Conservation (phyloP, 2,113 vertebrate species). For the Oreochromis aureus region DNA sequence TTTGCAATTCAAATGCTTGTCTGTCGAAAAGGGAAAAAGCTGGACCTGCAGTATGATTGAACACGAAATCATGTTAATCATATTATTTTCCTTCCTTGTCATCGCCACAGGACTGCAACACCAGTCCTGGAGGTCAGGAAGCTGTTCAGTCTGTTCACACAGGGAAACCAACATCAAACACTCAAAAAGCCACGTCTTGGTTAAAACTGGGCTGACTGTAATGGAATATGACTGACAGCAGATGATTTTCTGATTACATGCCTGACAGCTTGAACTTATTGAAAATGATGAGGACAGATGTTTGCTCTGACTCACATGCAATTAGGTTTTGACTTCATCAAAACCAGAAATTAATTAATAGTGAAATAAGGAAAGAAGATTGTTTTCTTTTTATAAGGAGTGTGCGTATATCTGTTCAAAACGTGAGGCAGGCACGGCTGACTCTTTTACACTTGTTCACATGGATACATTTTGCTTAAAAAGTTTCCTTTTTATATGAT, state of each 20-base stretch:
- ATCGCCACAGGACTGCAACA: not conserved
- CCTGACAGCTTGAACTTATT: constrained; percentile 69
- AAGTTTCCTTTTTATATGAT: not conserved
- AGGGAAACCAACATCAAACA: constrained; percentile 35
- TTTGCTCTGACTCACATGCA: constrained; percentile 64
- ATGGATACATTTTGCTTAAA: constrained; percentile 4
- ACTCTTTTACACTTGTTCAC: constrained; percentile 3
- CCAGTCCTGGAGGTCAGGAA: constrained; percentile 16
- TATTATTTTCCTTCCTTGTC: not conserved
- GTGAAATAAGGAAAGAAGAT: constrained; percentile 46
- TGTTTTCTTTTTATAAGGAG: constrained; percentile 32
- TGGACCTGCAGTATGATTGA: not conserved
- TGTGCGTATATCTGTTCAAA: constrained; percentile 10
- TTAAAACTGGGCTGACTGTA: constrained; percentile 48
- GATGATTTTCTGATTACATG: constrained; percentile 72
- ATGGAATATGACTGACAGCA: constrained; percentile 68
- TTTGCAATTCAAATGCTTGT: not conserved
- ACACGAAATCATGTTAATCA: not conserved
- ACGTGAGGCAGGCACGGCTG: constrained; percentile 8
- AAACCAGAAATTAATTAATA: constrained; percentile 71
- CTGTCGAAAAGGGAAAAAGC: not conserved
- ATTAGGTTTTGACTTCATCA: constrained; percentile 68
- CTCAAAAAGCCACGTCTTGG: constrained; percentile 33
- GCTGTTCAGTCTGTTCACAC: constrained; percentile 11
- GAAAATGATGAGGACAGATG: constrained; percentile 73